Evolutionary conservation across 2,113 vertebrate genomes (phyloP), one percentile per base, ranked within the genome.

Genomic region (Stigmatopora nigra): DNA sequence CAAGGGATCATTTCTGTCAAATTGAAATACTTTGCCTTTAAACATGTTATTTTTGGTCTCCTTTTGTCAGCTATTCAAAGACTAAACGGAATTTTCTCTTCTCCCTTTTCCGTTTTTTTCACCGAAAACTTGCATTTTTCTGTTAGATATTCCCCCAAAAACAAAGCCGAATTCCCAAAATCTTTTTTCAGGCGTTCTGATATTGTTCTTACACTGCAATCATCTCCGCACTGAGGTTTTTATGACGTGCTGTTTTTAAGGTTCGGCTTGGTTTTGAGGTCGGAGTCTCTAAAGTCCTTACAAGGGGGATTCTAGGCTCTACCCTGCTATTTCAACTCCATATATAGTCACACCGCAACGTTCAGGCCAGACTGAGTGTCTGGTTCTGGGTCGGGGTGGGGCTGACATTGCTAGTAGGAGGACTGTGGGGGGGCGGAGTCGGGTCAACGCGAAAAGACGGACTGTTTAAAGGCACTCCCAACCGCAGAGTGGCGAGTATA

Each of bases 341-440:
- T 90, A 91, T 91, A 89, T 91, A 90, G 90, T 86, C 82, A 88
- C 70, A 88, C 88, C 85, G 81, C 87, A 82, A 47, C 70, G 78
- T 15, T 83, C 70, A 61, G 73, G 76, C 82, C 83, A 89, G 89
- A 89, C 86, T 82, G 72, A 45, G 77, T 82, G 86, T 87, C 83
- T 87, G 85, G 81, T 80, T 38, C 77, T 70, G 82, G 78, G 73
- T 81, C 79, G 87, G 53, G 89, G 89, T 85, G 88, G 82, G 87
- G 79, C 67, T 70, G 73, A 15, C 75, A 65, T 69, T 65, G 59
- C 68, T 76, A 68, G 64, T 17, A 59, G 66, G 14, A 61, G 63
- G 78, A 71, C 77, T 31, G 25, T n/a, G 25, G 3, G 25, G 25
- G 25, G 1, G 25, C 72, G 60, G 72, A 59, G 55, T 60, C 19